Percentiles rank a stretch among this genome's conserved stretches.
phyloP scores from a whole-genome alignment of 1,140 invertebrate genomes.

The Zaprionus tsacasi region DNA sequence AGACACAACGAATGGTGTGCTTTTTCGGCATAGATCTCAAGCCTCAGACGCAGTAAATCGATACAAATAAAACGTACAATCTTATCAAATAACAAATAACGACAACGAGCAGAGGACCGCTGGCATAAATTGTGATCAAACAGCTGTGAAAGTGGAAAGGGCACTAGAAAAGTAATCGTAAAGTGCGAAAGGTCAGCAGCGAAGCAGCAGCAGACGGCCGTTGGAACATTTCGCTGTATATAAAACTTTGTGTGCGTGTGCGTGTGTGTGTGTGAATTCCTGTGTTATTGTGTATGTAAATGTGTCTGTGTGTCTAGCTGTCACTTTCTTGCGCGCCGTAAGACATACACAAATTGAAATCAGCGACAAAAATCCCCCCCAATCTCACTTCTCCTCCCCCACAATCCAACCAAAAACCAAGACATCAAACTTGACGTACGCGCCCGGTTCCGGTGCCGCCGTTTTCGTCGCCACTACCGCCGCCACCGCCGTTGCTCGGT shows the following conservation, averaged over 20 bases:
- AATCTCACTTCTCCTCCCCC: slow-evolving; percentile 26
- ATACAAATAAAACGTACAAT: slow-evolving; percentile 41
- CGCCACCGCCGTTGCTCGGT: slow-evolving; percentile 19
- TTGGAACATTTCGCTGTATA: slow-evolving; percentile 52
- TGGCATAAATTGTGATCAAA: slow-evolving; percentile 46
- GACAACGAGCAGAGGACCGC: slow-evolving; percentile 28
- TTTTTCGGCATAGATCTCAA: slow-evolving; percentile 52
- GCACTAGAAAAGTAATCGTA: slow-evolving; percentile 69
- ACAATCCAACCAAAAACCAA: slow-evolving; percentile 18
- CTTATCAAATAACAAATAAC: slow-evolving; percentile 21
- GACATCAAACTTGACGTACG: slow-evolving; percentile 58
- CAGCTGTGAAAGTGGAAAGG: slow-evolving; percentile 57
- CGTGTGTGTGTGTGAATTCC: slow-evolving; percentile 50
- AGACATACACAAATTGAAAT: slow-evolving; percentile 72
- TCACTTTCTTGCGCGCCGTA: slow-evolving; percentile 74
- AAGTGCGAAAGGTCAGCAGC: slow-evolving; percentile 79
- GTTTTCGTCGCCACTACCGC: slow-evolving; percentile 28
- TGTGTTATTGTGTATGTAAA: slow-evolving; percentile 40
- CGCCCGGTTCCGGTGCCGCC: slow-evolving; percentile 74
- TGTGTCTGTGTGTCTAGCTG: slow-evolving; percentile 64
- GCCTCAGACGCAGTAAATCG: slow-evolving; percentile 29
- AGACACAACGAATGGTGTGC: slow-evolving; percentile 49
- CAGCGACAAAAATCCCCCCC: slow-evolving; percentile 47
- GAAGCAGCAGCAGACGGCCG: slow-evolving; percentile 40
- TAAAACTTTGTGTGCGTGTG: slow-evolving; percentile 51